A percentile compares a stretch with the other conserved stretches of the same genome.
Evolutionary conservation across 2,797 vertebrate species (phyloP).

Genomic region (Selene dorsalis): DNA sequence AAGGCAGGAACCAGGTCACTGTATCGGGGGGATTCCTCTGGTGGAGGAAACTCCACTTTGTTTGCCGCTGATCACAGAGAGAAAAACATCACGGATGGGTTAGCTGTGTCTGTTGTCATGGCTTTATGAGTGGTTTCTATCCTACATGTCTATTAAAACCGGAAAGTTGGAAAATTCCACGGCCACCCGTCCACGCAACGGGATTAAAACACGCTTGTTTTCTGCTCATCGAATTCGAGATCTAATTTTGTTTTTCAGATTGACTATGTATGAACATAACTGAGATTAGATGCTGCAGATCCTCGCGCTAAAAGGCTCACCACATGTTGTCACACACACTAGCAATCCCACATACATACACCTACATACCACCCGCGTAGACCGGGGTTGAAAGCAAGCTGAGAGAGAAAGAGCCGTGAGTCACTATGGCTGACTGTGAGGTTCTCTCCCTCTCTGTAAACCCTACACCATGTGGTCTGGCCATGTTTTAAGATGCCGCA

Average conservation of each 20-base stretch:
- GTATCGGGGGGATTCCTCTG: slow-evolving; percentile 72
- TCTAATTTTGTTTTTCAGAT: not conserved
- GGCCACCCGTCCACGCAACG: not conserved
- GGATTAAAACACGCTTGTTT: not conserved
- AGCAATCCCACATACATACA: slow-evolving; percentile 61
- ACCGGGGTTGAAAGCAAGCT: slow-evolving; percentile 53
- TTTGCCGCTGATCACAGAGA: slow-evolving; percentile 27
- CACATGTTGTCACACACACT: slow-evolving; percentile 60
- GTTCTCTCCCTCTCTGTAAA: slow-evolving; percentile 66
- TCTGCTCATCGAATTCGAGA: not conserved
- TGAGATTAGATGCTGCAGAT: slow-evolving; percentile 33
- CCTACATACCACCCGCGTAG: slow-evolving; percentile 60
- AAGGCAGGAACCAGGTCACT: slow-evolving; percentile 62
- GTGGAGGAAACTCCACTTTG: slow-evolving; percentile 77
- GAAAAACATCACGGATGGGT: slow-evolving; percentile 54
- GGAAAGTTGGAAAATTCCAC: slow-evolving; percentile 22
- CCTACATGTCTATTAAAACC: not conserved
- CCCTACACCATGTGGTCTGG: slow-evolving; percentile 63
- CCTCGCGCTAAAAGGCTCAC: slow-evolving; percentile 44
- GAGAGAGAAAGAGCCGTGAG: slow-evolving; percentile 69
- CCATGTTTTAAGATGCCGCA: slow-evolving; percentile 63
- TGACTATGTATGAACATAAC: slow-evolving; percentile 9
- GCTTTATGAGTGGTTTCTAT: not conserved
- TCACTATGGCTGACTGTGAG: slow-evolving; percentile 65
- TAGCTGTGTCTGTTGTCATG: slow-evolving; percentile 29